Evolutionary conservation across 1,140 invertebrate genomes (phyloP), one percentile per base, ranked within the genome.

Genomic region (Drosophila ercepeae): DNA sequence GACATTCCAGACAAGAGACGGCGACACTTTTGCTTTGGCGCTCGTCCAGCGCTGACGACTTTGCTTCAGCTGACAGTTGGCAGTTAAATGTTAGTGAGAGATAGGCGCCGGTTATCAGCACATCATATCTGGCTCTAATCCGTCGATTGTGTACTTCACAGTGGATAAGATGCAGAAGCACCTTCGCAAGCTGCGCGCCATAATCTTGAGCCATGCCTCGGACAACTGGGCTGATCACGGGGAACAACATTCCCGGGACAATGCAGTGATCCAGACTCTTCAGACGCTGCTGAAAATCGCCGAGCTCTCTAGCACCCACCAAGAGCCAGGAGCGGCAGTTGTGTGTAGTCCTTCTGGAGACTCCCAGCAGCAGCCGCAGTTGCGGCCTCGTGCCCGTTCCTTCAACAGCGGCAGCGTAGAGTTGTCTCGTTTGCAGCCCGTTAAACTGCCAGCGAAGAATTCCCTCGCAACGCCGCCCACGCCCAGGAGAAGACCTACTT

Each of bases 131-230:
- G 23, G 6, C 1, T 36, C 25, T 82, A 67, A 75, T 50, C 53
- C 44, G 32, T 29, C 19, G 39, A 18, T 49, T 44, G 32, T 70
- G 39, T 23, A 61, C 46, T 42, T 68, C 41, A 32, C 65, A 90
- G 86, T 82, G 32, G 89, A 90, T 42, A 90, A 89, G 60, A 91
- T 91, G 89, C 78, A 91, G 67, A 90, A 91, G 61, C 83, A 91
- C 70, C 72, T 91, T 51, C 71, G 77, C 25, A 89, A 90, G 55
- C 55, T 91, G 36, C 89, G 89, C 32, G 61, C 79, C 14, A 76
- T 91, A 21, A 88, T 91, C 50, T 16, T 91, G 27, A 72, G 55
- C 19, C 82, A 89, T 46, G 89, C 90, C 9, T 32, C 52, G 4
- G 48, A 45, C 14, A 74, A 89, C 49, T 89, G 89, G 79, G 29